phyloP scores from a whole-genome alignment of 2,888 invertebrate species.

The Drosophila atripex region DNA sequence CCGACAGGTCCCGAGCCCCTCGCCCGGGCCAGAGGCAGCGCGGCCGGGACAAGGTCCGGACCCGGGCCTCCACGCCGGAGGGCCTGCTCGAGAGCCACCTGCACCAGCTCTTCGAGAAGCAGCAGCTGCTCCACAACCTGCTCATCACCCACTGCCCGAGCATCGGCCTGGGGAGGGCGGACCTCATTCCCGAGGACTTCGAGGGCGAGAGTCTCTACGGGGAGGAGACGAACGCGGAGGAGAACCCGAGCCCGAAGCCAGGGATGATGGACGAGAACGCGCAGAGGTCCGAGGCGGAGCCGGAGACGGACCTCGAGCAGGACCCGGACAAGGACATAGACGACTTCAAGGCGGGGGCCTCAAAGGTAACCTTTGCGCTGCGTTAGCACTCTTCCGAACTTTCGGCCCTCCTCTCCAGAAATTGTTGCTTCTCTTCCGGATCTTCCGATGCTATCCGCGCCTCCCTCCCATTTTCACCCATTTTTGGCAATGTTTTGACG shows the following conservation, averaged over 20 bases:
- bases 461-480: too few species aligned
- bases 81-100: constrained; percentile 33
- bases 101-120: constrained; percentile 46
- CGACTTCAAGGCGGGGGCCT: not conserved
- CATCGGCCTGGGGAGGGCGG: not conserved
- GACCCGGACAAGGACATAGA: not conserved
- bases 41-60: not conserved
- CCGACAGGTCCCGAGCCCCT: not conserved
- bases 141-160: not conserved
- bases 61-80: not conserved
- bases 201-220: constrained; percentile 13
- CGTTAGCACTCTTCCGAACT: too few species aligned
- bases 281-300: not conserved
- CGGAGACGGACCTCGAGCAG: not conserved
- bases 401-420: too few species aligned
- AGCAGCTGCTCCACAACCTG: constrained; percentile 24
- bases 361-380: not conserved
- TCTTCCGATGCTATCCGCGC: too few species aligned
- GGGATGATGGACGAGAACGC: not conserved
- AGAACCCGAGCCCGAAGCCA: not conserved
- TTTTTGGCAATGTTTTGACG: too few species aligned
- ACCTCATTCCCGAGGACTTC: not conserved
- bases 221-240: constrained; percentile 1
- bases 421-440: too few species aligned
- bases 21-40: not conserved